phyloP scores from a whole-genome alignment of 2,113 vertebrate species.

The Hipposideros armiger region DNA sequence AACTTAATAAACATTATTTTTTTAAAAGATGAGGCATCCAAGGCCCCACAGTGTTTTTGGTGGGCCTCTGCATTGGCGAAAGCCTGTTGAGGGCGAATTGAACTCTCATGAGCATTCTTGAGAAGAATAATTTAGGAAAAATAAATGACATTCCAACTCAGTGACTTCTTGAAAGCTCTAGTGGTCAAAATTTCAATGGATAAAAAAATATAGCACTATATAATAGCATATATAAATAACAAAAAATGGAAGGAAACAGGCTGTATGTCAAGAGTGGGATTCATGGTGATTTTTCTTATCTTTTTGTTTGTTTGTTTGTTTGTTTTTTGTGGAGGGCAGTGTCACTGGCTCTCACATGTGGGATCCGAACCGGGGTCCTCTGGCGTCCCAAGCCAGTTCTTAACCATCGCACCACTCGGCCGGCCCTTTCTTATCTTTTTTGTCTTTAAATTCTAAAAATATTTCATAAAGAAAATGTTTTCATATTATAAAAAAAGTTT shows the following conservation, averaged over 20 bases:
- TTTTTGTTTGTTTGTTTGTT: too few relatives aligned
- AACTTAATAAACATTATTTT: background rate
- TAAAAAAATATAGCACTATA: background rate
- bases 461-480: background rate
- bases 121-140: constrained; percentile 13
- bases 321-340: too few relatives aligned
- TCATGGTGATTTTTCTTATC: background rate
- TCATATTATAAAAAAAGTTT: background rate
- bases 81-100: background rate
- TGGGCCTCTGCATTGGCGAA: background rate
- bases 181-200: constrained; percentile 7
- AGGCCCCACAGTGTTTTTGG: background rate
- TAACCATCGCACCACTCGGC: too few relatives aligned
- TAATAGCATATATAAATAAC: background rate
- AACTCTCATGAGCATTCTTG: background rate
- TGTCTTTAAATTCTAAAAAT: constrained; percentile 20
- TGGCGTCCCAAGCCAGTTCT: too few relatives aligned
- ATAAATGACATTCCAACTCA: background rate
- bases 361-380: too few relatives aligned
- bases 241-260: background rate
- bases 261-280: background rate
- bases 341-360: too few relatives aligned
- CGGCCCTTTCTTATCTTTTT: background rate
- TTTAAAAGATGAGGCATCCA: background rate
- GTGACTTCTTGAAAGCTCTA: background rate